Conservation (phyloP, 1,140 invertebrate genomes). For the Neodiprion lecontei region DNA sequence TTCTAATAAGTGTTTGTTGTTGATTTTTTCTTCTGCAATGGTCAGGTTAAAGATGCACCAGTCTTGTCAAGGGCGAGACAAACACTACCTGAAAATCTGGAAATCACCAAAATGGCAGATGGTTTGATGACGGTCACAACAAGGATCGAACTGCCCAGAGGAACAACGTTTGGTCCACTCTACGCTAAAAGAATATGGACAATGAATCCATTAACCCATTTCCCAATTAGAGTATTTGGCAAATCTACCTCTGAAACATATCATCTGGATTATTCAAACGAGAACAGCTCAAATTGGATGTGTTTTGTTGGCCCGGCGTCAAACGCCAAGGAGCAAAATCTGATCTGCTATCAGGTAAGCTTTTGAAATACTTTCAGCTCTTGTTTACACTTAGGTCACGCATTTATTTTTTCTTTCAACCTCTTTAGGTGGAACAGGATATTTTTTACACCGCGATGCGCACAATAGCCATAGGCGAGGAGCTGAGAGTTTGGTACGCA, state of each 20-base stretch:
- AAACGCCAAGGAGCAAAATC: constrained; percentile 63
- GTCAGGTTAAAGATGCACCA: constrained; percentile 37
- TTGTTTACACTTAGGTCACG: constrained; percentile 3
- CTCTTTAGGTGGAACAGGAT: constrained; percentile 56
- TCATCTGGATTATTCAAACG: constrained; percentile 65
- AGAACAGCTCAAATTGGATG: constrained; percentile 71
- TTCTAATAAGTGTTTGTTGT: constrained; percentile 1
- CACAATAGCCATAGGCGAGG: constrained; percentile 63
- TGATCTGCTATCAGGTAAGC: constrained; percentile 70
- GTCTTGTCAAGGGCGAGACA: constrained; percentile 51
- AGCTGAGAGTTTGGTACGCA: constrained; percentile 70
- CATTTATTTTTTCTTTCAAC: constrained; percentile 11
- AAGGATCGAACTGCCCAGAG: constrained; percentile 43
- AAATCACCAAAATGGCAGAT: constrained; percentile 41
- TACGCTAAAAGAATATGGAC: constrained; percentile 51
- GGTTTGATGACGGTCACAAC: constrained; percentile 47
- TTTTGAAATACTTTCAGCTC: neutral
- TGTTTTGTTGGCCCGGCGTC: constrained; percentile 64
- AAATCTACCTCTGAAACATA: constrained; percentile 35
- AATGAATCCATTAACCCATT: constrained; percentile 48
- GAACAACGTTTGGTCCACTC: constrained; percentile 60
- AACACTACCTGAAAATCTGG: constrained; percentile 54
- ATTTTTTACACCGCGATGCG: constrained; percentile 69
- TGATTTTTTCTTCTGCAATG: neutral
- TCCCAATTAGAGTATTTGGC: constrained; percentile 48